These are phyloP conservation scores for Melanotaenia boesemani DNA, from an alignment of 2,797 vertebrate genomes.

Conservation along the genomic window DNA sequence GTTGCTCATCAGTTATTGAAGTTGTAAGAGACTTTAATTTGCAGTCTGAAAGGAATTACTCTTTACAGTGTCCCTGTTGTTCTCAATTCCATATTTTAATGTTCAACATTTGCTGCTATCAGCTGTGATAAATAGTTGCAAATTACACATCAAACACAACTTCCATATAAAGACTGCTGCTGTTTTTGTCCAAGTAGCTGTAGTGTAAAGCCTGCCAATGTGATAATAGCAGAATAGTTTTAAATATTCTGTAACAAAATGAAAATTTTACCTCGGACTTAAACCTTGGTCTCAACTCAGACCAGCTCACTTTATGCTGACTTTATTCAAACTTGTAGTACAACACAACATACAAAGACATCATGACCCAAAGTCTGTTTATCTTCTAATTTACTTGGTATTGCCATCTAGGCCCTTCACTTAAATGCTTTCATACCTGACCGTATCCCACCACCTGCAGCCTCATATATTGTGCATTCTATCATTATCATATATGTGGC, in stretches of 20 bases:
- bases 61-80: not conserved
- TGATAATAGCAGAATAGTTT: not conserved
- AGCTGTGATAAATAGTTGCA: not conserved
- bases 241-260: slow-evolving; percentile 1
- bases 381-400: slow-evolving; percentile 11
- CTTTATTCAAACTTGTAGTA: slow-evolving; percentile 19
- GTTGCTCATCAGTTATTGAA: slow-evolving; percentile 38
- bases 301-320: not conserved
- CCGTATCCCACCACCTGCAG: slow-evolving; percentile 16
- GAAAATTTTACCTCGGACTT: not conserved
- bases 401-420: not conserved
- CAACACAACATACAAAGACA: not conserved
- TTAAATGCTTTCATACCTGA: slow-evolving; percentile 18
- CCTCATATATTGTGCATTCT: not conserved
- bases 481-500: slow-evolving; percentile 9
- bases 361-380: slow-evolving; percentile 12
- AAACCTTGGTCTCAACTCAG: not conserved
- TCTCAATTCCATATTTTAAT: slow-evolving; percentile 3
- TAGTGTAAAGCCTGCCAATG: too few relatives aligned
- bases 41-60: not conserved
- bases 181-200: not conserved
- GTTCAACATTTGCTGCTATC: not conserved
- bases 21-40: slow-evolving; percentile 7
- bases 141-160: slow-evolving; percentile 3
- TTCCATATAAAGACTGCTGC: slow-evolving; percentile 3